Base-by-base conservation (phyloP, 2,113 vertebrate species). In the Brachionichthys hirsutus region DNA sequence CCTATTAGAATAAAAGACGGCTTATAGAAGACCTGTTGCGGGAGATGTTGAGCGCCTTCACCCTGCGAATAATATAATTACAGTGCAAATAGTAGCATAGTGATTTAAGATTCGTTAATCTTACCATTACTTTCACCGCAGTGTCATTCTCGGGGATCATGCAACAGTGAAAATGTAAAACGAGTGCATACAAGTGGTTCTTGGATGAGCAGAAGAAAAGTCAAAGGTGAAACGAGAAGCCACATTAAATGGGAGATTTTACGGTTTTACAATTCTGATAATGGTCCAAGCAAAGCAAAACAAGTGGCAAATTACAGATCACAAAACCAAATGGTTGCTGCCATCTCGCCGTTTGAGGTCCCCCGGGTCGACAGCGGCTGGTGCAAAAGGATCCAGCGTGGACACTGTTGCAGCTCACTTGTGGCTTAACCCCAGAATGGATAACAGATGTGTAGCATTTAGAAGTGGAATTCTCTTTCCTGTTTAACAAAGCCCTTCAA, bases 391-490 rank as follows among this genome's bases (percentile, higher is more conserved):
- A 78, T 83, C 67, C 80, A 64, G 59, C 72, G 45, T 73, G 76
- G 78, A 78, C 81, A 1, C 67, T 30, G 76, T 24, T 51, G 75
- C 61, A 75, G 78, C 80, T 83, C 80, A 70, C 74, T 78, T 54
- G 73, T 70, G 68, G 52, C 83, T 77, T 57, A 74, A 81, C 73
- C 77, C 75, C 87, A 58, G 35, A 82, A 87, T 87, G 79, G 63
- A 72, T 12, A 84, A 75, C 88, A 89, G 88, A 88, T 89, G 88
- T 85, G 79, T 14, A 12, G 71, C 85, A 84, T 84, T 79, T 68
- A 45, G 60, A 77, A 36, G 71, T 45, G 68, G 85, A 71, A 72
- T 78, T 82, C 75, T 74, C 77, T 83, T 84, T 86, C 85, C 85
- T 84, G 80, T 85, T 70, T 79, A 66, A 85, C 83, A 85, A 87